phyloP scores from a whole-genome alignment of 1,140 invertebrate species.

The Papilio helenus region DNA sequence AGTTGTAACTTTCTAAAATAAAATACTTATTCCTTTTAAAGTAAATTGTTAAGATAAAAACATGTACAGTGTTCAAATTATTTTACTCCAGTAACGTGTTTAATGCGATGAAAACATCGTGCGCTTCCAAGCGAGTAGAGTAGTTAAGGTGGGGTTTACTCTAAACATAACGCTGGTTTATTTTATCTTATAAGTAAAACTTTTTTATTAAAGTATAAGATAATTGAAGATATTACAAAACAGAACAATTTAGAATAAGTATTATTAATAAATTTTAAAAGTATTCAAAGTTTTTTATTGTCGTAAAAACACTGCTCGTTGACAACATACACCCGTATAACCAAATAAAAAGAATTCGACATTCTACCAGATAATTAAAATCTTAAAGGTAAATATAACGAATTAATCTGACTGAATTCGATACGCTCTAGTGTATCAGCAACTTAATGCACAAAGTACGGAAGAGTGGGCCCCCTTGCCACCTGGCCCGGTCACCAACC shows the following conservation, averaged over 20 bases:
- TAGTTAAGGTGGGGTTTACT: background rate
- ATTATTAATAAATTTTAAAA: background rate
- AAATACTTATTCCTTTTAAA: background rate
- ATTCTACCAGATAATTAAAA: background rate
- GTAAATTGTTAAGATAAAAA: conserved; percentile 12
- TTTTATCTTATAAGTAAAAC: background rate
- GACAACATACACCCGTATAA: background rate
- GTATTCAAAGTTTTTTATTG: too few relatives aligned
- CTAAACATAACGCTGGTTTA: background rate
- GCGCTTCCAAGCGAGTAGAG: conserved; percentile 19
- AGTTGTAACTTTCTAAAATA: background rate
- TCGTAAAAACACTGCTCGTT: too few relatives aligned
- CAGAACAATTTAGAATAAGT: background rate
- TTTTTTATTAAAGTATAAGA: background rate
- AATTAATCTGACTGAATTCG: too few relatives aligned
- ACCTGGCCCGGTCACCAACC: conserved; percentile 10
- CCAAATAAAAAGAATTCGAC: background rate
- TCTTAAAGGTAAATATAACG: too few relatives aligned
- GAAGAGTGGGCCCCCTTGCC: conserved; percentile 4
- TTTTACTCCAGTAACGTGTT: conserved; percentile 24
- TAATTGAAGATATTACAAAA: background rate
- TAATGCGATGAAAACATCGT: conserved; percentile 15
- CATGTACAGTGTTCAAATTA: conserved; percentile 11
- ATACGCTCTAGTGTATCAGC: background rate
- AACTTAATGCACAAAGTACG: conserved; percentile 12